phyloP scores from a whole-genome alignment of 2,113 vertebrate species.

The Phoenicopterus ruber region DNA sequence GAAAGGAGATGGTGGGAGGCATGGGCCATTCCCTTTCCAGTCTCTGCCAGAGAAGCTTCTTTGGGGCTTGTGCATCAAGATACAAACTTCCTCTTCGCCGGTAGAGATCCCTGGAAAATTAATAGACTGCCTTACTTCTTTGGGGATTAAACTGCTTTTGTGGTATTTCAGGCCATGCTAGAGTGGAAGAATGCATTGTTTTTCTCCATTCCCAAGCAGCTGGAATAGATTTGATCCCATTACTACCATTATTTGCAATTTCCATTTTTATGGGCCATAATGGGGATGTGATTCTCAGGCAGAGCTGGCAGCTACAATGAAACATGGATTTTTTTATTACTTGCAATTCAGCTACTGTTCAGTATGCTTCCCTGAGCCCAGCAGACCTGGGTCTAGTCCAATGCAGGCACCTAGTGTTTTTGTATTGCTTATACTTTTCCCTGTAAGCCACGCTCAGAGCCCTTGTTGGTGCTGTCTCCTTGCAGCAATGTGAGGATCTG shows the following conservation, averaged over 20 bases:
- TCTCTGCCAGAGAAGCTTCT: background rate
- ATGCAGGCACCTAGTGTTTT: background rate
- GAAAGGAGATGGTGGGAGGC: background rate
- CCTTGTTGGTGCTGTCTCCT: background rate
- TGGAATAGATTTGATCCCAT: background rate
- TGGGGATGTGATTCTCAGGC: background rate
- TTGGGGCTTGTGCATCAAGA: background rate
- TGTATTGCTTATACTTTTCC: background rate
- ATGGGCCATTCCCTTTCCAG: background rate
- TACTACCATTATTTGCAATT: slow-evolving; percentile 6
- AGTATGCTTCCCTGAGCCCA: background rate
- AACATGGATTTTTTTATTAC: background rate
- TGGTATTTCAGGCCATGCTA: background rate
- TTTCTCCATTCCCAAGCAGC: background rate
- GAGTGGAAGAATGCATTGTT: background rate
- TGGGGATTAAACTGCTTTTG: background rate
- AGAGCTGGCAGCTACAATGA: background rate
- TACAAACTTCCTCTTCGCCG: background rate
- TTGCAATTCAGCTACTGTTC: background rate
- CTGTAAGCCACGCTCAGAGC: background rate
- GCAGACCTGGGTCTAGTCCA: background rate
- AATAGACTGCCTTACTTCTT: background rate
- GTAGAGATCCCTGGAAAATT: background rate
- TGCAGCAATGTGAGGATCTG: background rate
- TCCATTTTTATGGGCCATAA: slow-evolving; percentile 4